Evolutionary conservation across 1,140 invertebrate species (phyloP).

Genomic region (Grapholita molesta): DNA sequence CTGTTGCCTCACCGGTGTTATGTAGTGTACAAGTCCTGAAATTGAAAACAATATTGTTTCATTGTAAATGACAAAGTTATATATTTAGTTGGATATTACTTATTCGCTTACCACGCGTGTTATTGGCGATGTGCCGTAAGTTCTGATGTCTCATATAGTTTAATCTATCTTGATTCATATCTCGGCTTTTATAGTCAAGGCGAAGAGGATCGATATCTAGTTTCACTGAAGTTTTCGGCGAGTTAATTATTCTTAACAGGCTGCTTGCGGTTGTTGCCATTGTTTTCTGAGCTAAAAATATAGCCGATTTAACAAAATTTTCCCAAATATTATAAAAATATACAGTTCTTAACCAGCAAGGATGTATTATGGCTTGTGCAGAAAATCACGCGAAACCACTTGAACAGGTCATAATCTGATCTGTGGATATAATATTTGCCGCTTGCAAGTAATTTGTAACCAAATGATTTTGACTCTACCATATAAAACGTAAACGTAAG

Average conservation of each 20-base stretch:
- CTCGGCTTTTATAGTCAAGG: slow-evolving; percentile 24
- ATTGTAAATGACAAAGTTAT: background rate
- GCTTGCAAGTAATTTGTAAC: no score
- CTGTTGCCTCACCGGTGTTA: background rate
- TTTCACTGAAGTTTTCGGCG: slow-evolving; percentile 46
- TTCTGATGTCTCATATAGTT: background rate
- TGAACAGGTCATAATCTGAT: no score
- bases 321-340: no score
- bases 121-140: background rate
- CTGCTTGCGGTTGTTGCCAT: slow-evolving; percentile 32
- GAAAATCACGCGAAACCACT: no score
- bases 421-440: no score
- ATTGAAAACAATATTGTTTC: background rate
- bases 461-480: no score
- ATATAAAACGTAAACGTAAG: no score
- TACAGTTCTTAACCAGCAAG: no score
- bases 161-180: background rate
- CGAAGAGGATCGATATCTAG: slow-evolving; percentile 48
- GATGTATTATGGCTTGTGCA: no score
- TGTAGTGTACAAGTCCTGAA: background rate
- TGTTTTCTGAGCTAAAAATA: slow-evolving; percentile 35
- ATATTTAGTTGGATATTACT: no score
- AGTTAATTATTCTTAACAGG: slow-evolving; percentile 54
- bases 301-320: no score
- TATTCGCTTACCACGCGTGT: background rate